phyloP scores from a whole-genome alignment of 2,888 invertebrate species.

The Tanypteryx hageni region DNA sequence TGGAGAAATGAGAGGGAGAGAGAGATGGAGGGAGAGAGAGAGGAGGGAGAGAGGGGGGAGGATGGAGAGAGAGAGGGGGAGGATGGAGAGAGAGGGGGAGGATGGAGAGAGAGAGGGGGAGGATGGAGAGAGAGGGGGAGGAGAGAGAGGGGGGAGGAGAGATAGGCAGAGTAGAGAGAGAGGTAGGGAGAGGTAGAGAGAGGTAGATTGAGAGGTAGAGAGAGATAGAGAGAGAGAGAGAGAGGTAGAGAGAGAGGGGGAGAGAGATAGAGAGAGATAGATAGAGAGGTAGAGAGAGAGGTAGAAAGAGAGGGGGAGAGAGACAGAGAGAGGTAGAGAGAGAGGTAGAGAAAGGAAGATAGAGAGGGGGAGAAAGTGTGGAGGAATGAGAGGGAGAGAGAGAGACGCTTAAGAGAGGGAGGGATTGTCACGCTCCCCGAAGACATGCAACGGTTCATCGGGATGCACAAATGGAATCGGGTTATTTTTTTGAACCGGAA shows the following conservation, averaged over 20 bases:
- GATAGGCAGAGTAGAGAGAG: neutral
- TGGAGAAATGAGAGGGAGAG: neutral
- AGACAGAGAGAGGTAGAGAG: neutral
- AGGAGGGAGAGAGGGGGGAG: neutral
- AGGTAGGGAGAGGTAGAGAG: too few species aligned
- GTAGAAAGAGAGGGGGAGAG: too few species aligned
- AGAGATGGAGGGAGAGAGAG: too few species aligned
- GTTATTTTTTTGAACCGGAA: too few species aligned
- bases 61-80: too few species aligned
- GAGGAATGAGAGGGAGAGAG: neutral
- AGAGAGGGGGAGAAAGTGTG: neutral
- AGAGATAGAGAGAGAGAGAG: neutral
- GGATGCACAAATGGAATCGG: neutral
- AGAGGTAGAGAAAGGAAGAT: too few species aligned
- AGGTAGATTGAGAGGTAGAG: too few species aligned
- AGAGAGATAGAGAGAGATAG: too few species aligned
- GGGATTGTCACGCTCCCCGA: too few species aligned
- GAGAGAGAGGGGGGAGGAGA: too few species aligned
- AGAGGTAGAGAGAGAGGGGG: neutral
- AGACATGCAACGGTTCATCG: neutral
- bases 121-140: neutral
- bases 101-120: too few species aligned
- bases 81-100: neutral
- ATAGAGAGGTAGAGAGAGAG: neutral
- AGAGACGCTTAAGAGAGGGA: too few species aligned